Evolutionary conservation across 2,888 invertebrate species (phyloP).

Genomic region (Geophilus truncorum): DNA sequence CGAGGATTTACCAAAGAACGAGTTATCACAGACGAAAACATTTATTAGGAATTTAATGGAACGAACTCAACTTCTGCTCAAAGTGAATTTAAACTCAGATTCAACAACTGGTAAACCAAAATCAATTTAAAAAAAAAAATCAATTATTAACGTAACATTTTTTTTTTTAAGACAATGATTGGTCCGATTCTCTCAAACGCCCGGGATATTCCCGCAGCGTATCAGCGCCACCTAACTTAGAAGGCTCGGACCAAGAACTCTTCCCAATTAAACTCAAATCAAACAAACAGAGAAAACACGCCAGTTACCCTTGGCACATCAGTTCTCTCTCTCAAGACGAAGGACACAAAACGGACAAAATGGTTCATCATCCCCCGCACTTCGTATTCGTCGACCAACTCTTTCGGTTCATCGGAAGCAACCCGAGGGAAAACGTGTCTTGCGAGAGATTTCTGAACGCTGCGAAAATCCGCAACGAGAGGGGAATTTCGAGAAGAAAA

Average conservation of each 20-base stretch:
- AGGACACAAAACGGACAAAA: not conserved
- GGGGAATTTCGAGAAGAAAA: conserved; percentile 45
- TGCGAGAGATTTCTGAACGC: conserved; percentile 46
- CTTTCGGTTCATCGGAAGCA: conserved; percentile 48
- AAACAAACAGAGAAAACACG: conserved; percentile 28
- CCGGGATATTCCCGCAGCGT: conserved; percentile 44
- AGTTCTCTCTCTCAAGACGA: not conserved
- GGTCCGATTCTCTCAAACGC: not conserved
- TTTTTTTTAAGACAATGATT: not conserved
- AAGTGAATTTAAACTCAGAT: not conserved
- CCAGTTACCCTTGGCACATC: conserved; percentile 33
- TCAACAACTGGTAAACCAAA: not conserved
- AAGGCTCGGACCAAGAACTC: conserved; percentile 43
- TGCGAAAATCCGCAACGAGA: conserved; percentile 44
- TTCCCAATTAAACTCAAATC: conserved; percentile 35
- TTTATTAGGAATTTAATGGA: not conserved
- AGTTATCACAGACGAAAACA: not conserved
- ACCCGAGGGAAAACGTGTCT: conserved; percentile 47
- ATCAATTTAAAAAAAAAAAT: not conserved
- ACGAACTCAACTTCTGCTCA: not conserved
- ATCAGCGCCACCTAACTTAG: conserved; percentile 45
- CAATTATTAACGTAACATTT: not conserved
- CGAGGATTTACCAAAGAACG: not conserved
- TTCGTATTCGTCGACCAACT: conserved; percentile 47
- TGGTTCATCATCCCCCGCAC: conserved; percentile 44